These are phyloP conservation scores for Allolobophora icterica DNA, from an alignment of 2,888 invertebrate species.

Conservation along the genomic window DNA sequence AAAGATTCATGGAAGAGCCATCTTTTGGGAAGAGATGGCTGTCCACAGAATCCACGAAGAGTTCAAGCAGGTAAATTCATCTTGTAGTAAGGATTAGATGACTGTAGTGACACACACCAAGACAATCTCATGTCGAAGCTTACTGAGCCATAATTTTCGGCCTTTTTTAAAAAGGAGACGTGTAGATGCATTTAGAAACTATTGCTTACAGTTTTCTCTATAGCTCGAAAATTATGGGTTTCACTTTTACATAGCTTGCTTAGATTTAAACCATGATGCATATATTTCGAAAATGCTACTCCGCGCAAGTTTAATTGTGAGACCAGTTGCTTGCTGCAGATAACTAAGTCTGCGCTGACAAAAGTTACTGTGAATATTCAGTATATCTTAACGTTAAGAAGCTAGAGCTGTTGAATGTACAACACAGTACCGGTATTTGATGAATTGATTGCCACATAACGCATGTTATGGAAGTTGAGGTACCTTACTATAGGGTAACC, in stretches of 20 bases:
- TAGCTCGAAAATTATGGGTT: too few relatives aligned
- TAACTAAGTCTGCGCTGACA: too few relatives aligned
- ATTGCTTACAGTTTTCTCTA: not conserved
- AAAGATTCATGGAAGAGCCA: conserved; percentile 78
- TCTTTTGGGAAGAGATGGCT: conserved; percentile 63
- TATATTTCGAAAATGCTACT: too few relatives aligned
- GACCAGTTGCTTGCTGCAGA: too few relatives aligned
- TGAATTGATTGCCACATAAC: not conserved
- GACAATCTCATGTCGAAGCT: not conserved
- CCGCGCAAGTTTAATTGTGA: too few relatives aligned
- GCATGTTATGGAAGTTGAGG: not conserved
- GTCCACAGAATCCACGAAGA: conserved; percentile 62
- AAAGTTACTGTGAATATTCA: not conserved
- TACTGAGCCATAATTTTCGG: not conserved
- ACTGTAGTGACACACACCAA: not conserved
- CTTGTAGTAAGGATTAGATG: not conserved
- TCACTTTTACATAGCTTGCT: too few relatives aligned
- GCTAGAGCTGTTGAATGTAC: not conserved
- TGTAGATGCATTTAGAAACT: not conserved
- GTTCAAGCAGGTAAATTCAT: not conserved
- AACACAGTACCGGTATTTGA: too few relatives aligned
- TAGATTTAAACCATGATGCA: too few relatives aligned
- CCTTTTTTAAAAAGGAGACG: not conserved
- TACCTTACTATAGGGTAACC: not conserved
- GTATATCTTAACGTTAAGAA: not conserved